Base-by-base conservation (phyloP, 1,140 invertebrate genomes). In the Brachionus asplanchnoidis region DNA sequence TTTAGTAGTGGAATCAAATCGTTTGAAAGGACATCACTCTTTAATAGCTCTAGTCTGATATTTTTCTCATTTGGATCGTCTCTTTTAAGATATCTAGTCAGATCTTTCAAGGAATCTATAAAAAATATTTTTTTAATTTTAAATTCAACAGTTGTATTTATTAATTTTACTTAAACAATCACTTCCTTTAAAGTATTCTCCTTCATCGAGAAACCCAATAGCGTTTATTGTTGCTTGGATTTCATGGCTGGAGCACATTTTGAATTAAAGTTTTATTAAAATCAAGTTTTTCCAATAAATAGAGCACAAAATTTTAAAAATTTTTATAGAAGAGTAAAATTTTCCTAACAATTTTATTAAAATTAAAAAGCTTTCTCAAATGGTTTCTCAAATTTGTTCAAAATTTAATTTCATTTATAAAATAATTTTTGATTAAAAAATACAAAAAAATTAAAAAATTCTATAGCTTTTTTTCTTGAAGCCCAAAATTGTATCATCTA, bases 221-320 rank as follows among this genome's bases (percentile, higher is more conserved):
- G 79, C 36, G 20, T 82, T 82, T 12, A 82, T 65, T 42, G 79
- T 82, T 14, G 79, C 79, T 46, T 82, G 79, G 2, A 82, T 60
- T 68, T 82, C 79, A 44, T 82, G 79, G 32, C 79, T 82, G 12
- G 79, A 82, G 28, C 79, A 82, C 79, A 82, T 82, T 46, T 68
- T 60, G 17, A 36, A 68, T 36, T n/a, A n/a, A n/a, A 32, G 23
- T 8, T 11, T 23, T 17, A 44, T 44, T 36, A 20, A 46, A 73
- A 28, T 36, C 1, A 68, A 40, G 26, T 32, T 68, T 68, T 32
- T 68, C 9, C 3, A 36, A 36, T 36, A 6, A 46, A 46, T 3
- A 46, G 44, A 46, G 44, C 44, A n/a, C 44, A 46, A 46, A 32
- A 32, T 68, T 68, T 40, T 36, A 66, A 17, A 36, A 68, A 26